These are phyloP conservation scores for Prenolepis imparis DNA, from an alignment of 2,888 invertebrate genomes.

Conservation along the genomic window DNA sequence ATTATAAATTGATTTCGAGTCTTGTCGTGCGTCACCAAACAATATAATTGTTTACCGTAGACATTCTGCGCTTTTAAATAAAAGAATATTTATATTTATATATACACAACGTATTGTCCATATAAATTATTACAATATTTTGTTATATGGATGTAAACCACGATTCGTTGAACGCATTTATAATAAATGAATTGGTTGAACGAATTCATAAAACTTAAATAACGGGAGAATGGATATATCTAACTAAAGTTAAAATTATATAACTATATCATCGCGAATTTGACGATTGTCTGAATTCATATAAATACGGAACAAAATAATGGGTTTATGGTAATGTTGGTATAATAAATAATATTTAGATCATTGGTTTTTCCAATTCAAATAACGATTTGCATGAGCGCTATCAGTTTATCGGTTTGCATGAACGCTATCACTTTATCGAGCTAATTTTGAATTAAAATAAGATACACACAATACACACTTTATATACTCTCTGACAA, in stretches of 20 bases:
- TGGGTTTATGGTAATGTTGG: neutral
- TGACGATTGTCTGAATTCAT: neutral
- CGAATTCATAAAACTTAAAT: slow-evolving; percentile 1
- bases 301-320: neutral
- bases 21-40: neutral
- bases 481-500: neutral
- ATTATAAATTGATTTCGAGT: slow-evolving; percentile 42
- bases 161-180: neutral
- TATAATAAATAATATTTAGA: neutral
- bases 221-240: neutral
- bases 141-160: neutral
- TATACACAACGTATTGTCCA: neutral
- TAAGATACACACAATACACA: neutral
- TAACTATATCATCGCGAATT: neutral
- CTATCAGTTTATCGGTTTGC: neutral
- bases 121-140: slow-evolving; percentile 8
- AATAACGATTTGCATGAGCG: neutral
- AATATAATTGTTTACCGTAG: neutral
- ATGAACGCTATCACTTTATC: neutral
- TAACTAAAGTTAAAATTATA: neutral
- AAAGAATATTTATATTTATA: neutral
- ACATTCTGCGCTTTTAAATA: neutral
- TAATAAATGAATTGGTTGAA: slow-evolving; percentile 19
- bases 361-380: neutral
- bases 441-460: slow-evolving; percentile 3